Conservation (phyloP, 2,113 vertebrate genomes). For the Silurus meridionalis region DNA sequence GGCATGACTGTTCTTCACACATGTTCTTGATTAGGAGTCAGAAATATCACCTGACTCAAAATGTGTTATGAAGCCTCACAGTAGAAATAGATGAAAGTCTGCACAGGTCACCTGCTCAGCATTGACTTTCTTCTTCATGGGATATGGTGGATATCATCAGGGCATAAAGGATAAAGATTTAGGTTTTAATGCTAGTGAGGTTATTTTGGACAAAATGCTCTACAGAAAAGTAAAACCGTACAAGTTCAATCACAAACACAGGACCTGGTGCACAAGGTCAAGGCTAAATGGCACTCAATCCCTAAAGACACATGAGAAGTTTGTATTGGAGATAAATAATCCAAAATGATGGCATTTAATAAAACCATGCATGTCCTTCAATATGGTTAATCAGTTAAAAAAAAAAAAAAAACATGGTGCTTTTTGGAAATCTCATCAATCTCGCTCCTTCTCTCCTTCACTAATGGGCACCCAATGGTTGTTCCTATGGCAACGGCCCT, state of each 20-base stretch:
- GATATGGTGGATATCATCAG: background rate
- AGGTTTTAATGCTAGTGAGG: background rate
- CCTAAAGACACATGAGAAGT: background rate
- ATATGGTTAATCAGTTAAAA: conserved; percentile 24
- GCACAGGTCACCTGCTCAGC: conserved; percentile 5
- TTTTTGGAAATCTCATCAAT: conserved; percentile 70
- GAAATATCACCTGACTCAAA: conserved; percentile 40
- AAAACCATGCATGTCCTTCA: background rate
- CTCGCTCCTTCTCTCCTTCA: conserved; percentile 69
- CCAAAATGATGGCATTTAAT: background rate
- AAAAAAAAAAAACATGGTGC: conserved; percentile 53
- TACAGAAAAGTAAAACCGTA: background rate
- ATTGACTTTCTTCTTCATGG: background rate
- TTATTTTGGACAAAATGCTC: background rate
- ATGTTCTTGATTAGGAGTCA: conserved; percentile 43
- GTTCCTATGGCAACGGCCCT: conserved; percentile 80
- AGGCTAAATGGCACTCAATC: background rate
- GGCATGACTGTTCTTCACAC: conserved; percentile 31
- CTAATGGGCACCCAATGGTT: conserved; percentile 74
- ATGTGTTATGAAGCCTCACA: conserved; percentile 35
- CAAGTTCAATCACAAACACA: background rate
- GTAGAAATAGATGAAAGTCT: conserved; percentile 30
- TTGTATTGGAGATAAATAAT: background rate
- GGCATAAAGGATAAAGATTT: background rate
- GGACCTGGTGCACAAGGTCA: conserved; percentile 1